Evolutionary conservation across 1,140 invertebrate genomes (phyloP).

Genomic region (Pogonomyrmex californicus): DNA sequence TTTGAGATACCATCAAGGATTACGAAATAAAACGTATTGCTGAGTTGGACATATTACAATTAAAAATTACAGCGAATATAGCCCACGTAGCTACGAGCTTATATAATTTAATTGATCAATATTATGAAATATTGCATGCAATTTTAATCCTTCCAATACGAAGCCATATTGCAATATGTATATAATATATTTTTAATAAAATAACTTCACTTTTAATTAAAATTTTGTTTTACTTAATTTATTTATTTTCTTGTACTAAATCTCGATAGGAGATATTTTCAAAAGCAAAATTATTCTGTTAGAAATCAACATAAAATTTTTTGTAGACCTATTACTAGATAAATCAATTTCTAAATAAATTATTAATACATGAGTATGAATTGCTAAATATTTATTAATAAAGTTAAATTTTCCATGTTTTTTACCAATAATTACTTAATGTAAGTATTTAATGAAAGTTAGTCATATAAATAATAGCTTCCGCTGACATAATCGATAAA

Average conservation of each 20-base stretch:
- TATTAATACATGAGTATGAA: too few relatives aligned
- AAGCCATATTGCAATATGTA: not conserved
- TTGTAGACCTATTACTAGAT: too few relatives aligned
- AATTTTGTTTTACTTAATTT: not conserved
- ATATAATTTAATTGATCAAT: conserved; percentile 36
- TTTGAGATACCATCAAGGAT: conserved; percentile 91
- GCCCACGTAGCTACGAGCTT: not conserved
- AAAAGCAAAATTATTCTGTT: not conserved
- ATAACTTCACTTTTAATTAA: conserved; percentile 8
- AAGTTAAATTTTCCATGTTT: too few relatives aligned
- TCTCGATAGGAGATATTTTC: not conserved
- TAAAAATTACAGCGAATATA: conserved; percentile 13
- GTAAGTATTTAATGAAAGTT: too few relatives aligned
- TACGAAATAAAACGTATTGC: conserved; percentile 47
- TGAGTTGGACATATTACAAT: conserved; percentile 23
- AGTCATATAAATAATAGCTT: too few relatives aligned
- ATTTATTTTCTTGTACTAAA: not conserved
- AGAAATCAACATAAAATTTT: not conserved
- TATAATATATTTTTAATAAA: conserved; percentile 36
- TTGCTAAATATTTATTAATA: too few relatives aligned
- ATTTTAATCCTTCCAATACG: not conserved
- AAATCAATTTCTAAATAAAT: too few relatives aligned
- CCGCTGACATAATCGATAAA: too few relatives aligned
- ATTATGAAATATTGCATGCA: not conserved
- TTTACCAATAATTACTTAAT: too few relatives aligned